These are phyloP conservation scores for Macaca nemestrina DNA, from an alignment of 2,113 vertebrate genomes.

Conservation along the genomic window DNA sequence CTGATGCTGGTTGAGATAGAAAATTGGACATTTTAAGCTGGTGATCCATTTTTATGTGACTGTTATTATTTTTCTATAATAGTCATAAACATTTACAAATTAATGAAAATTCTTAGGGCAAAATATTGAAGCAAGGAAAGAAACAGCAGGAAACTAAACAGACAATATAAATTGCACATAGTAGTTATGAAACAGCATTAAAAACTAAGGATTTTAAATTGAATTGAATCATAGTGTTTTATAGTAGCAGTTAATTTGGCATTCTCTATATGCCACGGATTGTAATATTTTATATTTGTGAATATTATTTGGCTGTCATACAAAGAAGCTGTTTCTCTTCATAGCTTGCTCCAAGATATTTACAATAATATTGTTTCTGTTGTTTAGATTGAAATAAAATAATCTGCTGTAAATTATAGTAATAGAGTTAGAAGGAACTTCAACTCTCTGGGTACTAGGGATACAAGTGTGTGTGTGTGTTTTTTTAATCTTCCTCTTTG, in stretches of 20 bases:
- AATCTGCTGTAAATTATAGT: conserved; percentile 60
- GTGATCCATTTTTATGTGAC: conserved; percentile 60
- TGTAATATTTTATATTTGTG: conserved; percentile 68
- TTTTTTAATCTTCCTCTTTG: conserved; percentile 18
- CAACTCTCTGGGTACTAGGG: not conserved
- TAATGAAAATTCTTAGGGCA: conserved; percentile 66
- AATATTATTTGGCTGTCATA: conserved; percentile 52
- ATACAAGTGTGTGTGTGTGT: not conserved
- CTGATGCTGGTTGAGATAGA: conserved; percentile 8
- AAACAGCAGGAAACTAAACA: conserved; percentile 69
- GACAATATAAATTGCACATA: conserved; percentile 66
- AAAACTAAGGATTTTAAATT: conserved; percentile 66
- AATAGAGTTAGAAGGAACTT: conserved; percentile 10
- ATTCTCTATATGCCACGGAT: conserved; percentile 40
- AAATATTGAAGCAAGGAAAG: conserved; percentile 63
- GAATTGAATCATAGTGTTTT: conserved; percentile 69
- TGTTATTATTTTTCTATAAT: conserved; percentile 70
- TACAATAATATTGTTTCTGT: conserved; percentile 58
- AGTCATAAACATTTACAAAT: conserved; percentile 69
- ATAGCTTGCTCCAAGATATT: conserved; percentile 58
- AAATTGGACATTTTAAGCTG: conserved; percentile 58
- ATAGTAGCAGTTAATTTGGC: conserved; percentile 70
- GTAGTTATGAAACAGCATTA: conserved; percentile 71
- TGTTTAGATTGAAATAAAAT: conserved; percentile 68
- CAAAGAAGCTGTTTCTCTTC: conserved; percentile 47